A percentile compares a stretch with the other conserved stretches of the same genome.
phyloP scores from a whole-genome alignment of 1,140 invertebrate species.

The Sinonovacula constricta region DNA sequence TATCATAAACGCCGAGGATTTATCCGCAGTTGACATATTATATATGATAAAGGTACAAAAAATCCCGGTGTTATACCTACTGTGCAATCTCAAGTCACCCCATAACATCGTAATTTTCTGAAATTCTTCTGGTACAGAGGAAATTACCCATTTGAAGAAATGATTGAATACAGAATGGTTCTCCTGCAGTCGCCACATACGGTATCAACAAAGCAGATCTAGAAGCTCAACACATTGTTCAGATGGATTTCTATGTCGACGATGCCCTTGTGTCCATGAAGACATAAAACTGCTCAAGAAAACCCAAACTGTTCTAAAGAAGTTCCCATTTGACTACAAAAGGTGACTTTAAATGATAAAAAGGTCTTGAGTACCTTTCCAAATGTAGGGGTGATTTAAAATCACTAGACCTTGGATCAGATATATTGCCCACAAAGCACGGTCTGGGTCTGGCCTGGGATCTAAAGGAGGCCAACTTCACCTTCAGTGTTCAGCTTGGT shows the following conservation, averaged over 20 bases:
- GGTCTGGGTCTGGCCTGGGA: slow-evolving; percentile 43
- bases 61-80: too few species aligned
- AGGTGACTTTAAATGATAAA: background rate
- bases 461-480: slow-evolving; percentile 36
- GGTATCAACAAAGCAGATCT: slow-evolving; percentile 9
- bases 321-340: slow-evolving; percentile 2
- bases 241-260: slow-evolving; percentile 33
- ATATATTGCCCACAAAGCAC: slow-evolving; percentile 26
- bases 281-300: slow-evolving; percentile 21
- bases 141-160: background rate
- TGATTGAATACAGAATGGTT: slow-evolving; percentile 42
- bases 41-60: too few species aligned
- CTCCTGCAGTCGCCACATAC: slow-evolving; percentile 38
- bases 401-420: slow-evolving; percentile 17
- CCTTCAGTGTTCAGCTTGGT: background rate
- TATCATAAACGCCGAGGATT: too few species aligned
- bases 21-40: too few species aligned
- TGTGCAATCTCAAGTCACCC: too few species aligned
- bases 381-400: slow-evolving; percentile 10
- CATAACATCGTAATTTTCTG: slow-evolving; percentile 29
- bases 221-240: slow-evolving; percentile 24
- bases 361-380: slow-evolving; percentile 23
- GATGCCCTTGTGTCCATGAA: slow-evolving; percentile 27
- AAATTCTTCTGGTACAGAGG: slow-evolving; percentile 30
- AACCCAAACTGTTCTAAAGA: slow-evolving; percentile 12